Conservation (phyloP, 2,888 invertebrate genomes). For the Gari tellinella region DNA sequence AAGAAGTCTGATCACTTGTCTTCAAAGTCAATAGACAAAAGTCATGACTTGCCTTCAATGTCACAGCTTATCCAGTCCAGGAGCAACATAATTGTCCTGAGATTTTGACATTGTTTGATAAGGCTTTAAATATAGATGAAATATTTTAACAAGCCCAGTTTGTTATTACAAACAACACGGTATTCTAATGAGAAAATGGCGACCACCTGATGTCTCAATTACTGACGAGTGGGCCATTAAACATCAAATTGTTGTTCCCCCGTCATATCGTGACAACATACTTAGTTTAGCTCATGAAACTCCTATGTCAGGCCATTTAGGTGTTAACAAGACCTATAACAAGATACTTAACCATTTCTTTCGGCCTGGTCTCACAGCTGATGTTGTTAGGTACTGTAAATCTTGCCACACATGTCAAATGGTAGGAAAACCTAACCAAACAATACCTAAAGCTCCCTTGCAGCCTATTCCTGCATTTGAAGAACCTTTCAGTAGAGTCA, state of each 20-base stretch:
- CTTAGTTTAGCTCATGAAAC: slow-evolving; percentile 40
- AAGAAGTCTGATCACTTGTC: no score
- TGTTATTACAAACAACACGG: slow-evolving; percentile 35
- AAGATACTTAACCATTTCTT: slow-evolving; percentile 32
- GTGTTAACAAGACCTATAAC: slow-evolving; percentile 45
- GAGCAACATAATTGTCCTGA: slow-evolving; percentile 51
- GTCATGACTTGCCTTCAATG: slow-evolving; percentile 29
- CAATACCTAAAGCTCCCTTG: slow-evolving; percentile 28
- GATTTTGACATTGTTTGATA: slow-evolving; percentile 28
- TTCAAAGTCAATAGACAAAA: no score
- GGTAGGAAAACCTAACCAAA: no score
- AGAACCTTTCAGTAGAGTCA: slow-evolving; percentile 45
- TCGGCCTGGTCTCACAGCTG: slow-evolving; percentile 23
- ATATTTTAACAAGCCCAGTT: slow-evolving; percentile 11
- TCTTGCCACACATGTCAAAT: slow-evolving; percentile 47
- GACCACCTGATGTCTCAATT: slow-evolving; percentile 19
- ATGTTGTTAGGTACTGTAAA: slow-evolving; percentile 11
- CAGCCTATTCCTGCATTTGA: slow-evolving; percentile 50
- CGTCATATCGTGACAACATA: slow-evolving; percentile 24
- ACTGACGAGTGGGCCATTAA: slow-evolving; percentile 42
- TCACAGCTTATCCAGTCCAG: slow-evolving; percentile 30
- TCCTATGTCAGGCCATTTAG: slow-evolving; percentile 48
- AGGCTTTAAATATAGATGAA: slow-evolving; percentile 24
- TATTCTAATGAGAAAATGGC: slow-evolving; percentile 20
- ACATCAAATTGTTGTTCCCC: slow-evolving; percentile 49